phyloP scores from a whole-genome alignment of 2,797 vertebrate genomes.

The Propithecus deckenii region DNA sequence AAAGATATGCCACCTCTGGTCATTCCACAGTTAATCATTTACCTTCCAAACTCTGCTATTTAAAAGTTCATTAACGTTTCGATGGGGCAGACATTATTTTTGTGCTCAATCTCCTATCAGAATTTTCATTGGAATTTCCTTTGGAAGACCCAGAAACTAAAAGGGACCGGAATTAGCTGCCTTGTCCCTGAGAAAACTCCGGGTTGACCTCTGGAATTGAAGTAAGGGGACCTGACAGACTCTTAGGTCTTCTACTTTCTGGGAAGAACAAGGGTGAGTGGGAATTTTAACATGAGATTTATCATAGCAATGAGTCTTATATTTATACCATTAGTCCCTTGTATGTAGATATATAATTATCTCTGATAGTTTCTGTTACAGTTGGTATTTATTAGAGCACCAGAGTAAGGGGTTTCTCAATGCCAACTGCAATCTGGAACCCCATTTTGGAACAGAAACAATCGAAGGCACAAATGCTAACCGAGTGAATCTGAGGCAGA shows the following conservation, averaged over 20 bases:
- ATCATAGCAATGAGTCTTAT: not conserved
- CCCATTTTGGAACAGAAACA: not conserved
- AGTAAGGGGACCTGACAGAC: not conserved
- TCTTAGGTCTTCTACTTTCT: not conserved
- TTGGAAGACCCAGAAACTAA: not conserved
- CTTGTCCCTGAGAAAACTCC: not conserved
- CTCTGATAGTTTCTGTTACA: not conserved
- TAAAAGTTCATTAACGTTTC: not conserved
- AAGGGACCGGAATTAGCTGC: not conserved
- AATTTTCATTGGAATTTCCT: not conserved
- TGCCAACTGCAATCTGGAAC: not conserved
- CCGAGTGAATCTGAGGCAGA: not conserved
- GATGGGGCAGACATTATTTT: not conserved
- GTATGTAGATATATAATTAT: not conserved
- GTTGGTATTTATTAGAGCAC: not conserved
- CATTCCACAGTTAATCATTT: not conserved
- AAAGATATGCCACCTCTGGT: not conserved
- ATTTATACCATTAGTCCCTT: not conserved
- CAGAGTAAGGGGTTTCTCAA: not conserved
- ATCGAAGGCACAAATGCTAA: not conserved
- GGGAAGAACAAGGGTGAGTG: not conserved
- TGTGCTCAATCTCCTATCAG: not conserved
- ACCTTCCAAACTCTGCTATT: not conserved
- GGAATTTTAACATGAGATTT: not conserved
- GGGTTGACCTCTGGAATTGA: not conserved